A percentile compares a stretch with the other conserved stretches of the same genome.
These are phyloP conservation scores for Drosophila imparisetae DNA, from an alignment of 2,888 invertebrate genomes.

Conservation along the genomic window DNA sequence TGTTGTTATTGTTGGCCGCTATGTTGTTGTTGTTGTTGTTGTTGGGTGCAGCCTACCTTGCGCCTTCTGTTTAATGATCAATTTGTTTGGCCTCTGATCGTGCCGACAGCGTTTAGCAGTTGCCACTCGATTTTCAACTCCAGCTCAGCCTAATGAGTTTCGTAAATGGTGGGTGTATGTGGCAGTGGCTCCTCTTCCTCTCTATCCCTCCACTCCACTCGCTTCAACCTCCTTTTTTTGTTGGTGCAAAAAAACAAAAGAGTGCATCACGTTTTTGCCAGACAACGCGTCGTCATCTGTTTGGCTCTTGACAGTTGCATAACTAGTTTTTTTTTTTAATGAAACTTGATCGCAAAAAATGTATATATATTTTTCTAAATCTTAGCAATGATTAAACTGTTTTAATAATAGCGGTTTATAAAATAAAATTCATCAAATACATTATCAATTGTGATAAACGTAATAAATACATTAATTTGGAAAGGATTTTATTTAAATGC, in stretches of 20 bases:
- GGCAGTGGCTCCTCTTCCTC: conserved; percentile 33
- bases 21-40: conserved; percentile 21
- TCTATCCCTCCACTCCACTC: background rate
- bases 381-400: background rate
- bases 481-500: background rate
- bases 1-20: background rate
- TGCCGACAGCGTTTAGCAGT: conserved; percentile 77
- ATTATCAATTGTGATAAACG: background rate
- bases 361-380: background rate
- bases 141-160: conserved; percentile 66
- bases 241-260: conserved; percentile 30
- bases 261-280: conserved; percentile 32
- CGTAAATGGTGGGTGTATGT: conserved; percentile 70
- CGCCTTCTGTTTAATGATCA: conserved; percentile 81
- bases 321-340: background rate
- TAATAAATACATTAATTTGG: background rate
- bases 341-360: background rate
- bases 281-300: conserved; percentile 50
- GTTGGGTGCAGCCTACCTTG: conserved; percentile 63
- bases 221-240: conserved; percentile 1
- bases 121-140: conserved; percentile 49
- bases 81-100: conserved; percentile 77
- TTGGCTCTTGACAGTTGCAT: conserved; percentile 5
- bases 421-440: background rate
- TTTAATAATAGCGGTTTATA: background rate